Conservation (phyloP, 2,888 invertebrate species). For the Philereme transversata region DNA sequence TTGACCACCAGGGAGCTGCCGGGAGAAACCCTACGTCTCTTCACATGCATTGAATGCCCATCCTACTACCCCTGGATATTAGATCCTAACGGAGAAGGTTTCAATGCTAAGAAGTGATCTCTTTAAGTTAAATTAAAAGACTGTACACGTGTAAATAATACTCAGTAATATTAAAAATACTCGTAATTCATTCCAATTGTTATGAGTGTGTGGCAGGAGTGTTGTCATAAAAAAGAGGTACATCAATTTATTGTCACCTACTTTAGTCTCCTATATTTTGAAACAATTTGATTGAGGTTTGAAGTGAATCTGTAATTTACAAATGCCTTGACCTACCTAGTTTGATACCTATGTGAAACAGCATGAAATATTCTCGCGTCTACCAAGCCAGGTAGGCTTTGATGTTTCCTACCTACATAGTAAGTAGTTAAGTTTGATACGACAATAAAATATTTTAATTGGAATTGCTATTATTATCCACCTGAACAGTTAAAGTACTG, state of each 20-base stretch:
- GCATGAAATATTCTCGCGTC: background rate
- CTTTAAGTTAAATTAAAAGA: slow-evolving; percentile 77
- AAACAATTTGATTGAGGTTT: background rate
- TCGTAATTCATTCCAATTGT: slow-evolving; percentile 49
- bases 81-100: slow-evolving; percentile 97
- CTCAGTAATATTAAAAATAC: slow-evolving; percentile 77
- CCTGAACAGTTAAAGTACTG: background rate
- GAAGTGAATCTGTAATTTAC: background rate
- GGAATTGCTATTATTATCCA: background rate
- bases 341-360: background rate
- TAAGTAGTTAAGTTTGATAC: slow-evolving; percentile 26
- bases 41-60: slow-evolving; percentile 98
- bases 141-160: slow-evolving; percentile 84
- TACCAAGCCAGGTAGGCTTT: slow-evolving; percentile 25
- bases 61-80: slow-evolving; percentile 97
- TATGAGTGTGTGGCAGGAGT: slow-evolving; percentile 56
- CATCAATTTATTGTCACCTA: background rate
- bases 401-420: slow-evolving; percentile 19
- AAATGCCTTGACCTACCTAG: background rate
- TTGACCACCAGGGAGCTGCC: slow-evolving; percentile 95
- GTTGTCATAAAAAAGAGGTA: slow-evolving; percentile 23
- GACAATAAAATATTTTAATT: slow-evolving; percentile 30
- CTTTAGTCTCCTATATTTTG: background rate
- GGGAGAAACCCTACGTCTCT: slow-evolving; percentile 95
- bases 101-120: slow-evolving; percentile 91